phyloP scores from a whole-genome alignment of 1,140 invertebrate species.

The Helicoverpa armigera region DNA sequence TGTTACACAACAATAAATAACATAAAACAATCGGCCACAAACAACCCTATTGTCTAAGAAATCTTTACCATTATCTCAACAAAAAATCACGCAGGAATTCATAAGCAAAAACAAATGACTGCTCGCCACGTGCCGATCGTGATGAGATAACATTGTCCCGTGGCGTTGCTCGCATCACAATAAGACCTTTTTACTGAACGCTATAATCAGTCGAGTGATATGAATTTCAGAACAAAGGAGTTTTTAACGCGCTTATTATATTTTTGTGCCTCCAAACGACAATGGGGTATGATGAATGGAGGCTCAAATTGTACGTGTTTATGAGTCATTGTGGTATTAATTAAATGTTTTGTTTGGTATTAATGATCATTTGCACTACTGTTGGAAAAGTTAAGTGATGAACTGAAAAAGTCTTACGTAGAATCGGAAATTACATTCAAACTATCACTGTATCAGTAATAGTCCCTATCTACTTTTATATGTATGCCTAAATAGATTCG shows the following conservation, averaged over 20 bases:
- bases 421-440: no score
- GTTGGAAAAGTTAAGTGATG: no score
- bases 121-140: constrained; percentile 71
- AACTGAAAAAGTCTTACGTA: no score
- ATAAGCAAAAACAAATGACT: constrained; percentile 63
- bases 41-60: constrained; percentile 28
- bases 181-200: constrained; percentile 46
- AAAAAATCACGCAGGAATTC: constrained; percentile 38
- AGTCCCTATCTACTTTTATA: no score
- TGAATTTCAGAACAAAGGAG: constrained; percentile 22
- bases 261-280: constrained; percentile 7
- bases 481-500: neutral
- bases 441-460: no score
- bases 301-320: neutral
- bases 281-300: constrained; percentile 12
- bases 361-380: no score
- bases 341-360: no score
- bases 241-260: neutral
- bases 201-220: constrained; percentile 24
- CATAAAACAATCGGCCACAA: constrained; percentile 5
- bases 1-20: constrained; percentile 18
- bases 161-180: constrained; percentile 49
- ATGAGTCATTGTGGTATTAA: neutral
- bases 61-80: constrained; percentile 1
- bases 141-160: constrained; percentile 68